Evolutionary conservation across 1,140 invertebrate species (phyloP), one percentile per base, ranked within the genome.

Genomic region (Cotesia vestalis): DNA sequence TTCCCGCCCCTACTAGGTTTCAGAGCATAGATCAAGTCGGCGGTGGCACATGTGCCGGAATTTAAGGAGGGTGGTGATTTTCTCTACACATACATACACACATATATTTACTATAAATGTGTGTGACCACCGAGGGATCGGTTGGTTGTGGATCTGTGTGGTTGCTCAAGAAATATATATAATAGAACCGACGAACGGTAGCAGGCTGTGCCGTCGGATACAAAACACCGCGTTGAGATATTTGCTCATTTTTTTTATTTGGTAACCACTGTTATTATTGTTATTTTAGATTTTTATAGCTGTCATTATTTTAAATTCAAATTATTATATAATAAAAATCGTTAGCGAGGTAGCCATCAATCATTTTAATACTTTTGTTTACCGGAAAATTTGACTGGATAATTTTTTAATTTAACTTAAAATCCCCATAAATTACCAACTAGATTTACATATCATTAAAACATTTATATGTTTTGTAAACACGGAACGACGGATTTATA

Each of bases 1-100:
- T 67, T 69, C 69, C 73, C 70, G 53, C 20, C n/a, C 40, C 76
- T 75, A 75, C 78, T 75, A 46, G 40, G 40, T 69, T 80, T 76
- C 74, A 76, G 76, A 62, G 71, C 76, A 80, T 81, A 79, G 78
- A 81, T 83, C 80, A 80, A 71, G 71, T 74, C 71, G 69, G 75
- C 72, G 78, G 77, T 77, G 76, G 71, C 79, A 80, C 79, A 81
- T 80, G 78, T 78, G 79, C 71, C 55, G 57, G 64, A 72, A 66
- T 72, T 55, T 64, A 66, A 66, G 62, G 36, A 60, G 12, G 66
- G 52, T 17, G 62, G 62, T 20, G 38, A 17, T 46, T n/a, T 40
- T 61, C 8, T 14, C 12, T 57, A 53, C 38, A 38, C 14, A 38
- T 59, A 68, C 14, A 68, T 35, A 35, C 27, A 20, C n/a, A 59